A percentile compares a stretch with the other conserved stretches of the same genome.
Conservation (phyloP, 2,113 vertebrate species). For the Ophiodon elongatus region DNA sequence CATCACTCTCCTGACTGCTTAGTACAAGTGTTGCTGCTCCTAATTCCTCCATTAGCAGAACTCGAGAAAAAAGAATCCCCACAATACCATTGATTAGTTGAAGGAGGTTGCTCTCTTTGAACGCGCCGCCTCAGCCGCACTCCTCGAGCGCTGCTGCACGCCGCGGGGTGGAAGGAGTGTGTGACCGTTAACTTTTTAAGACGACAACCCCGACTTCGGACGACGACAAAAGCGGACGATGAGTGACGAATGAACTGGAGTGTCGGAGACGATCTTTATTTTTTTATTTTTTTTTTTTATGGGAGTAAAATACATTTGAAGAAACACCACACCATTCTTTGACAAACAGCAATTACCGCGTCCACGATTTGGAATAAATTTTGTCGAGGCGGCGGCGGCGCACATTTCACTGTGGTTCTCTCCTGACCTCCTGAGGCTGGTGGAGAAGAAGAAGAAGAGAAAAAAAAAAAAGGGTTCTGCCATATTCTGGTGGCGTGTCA, state of each 20-base stretch:
- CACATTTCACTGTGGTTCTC: not conserved
- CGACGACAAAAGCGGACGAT: not conserved
- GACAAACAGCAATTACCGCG: not conserved
- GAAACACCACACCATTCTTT: not conserved
- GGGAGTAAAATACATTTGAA: not conserved
- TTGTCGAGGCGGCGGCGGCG: not conserved
- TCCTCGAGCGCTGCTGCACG: not conserved
- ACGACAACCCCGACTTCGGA: not conserved
- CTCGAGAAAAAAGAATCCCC: constrained; percentile 21
- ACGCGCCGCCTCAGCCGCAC: not conserved
- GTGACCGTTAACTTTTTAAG: not conserved
- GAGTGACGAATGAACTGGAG: not conserved
- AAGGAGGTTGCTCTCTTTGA: constrained; percentile 11
- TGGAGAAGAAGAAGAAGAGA: not conserved
- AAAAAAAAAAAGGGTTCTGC: not conserved
- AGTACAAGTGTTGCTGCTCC: constrained; percentile 32
- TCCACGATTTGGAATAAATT: not conserved
- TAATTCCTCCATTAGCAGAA: constrained; percentile 39
- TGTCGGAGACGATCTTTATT: not conserved
- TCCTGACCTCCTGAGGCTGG: constrained; percentile 8
- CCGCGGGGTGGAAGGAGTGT: not conserved
- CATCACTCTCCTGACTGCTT: constrained; percentile 18
- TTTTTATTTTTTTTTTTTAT: not conserved
- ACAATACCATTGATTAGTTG: constrained; percentile 57
- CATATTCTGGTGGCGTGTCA: constrained; percentile 22